Evolutionary conservation across 1,140 invertebrate genomes (phyloP).

Genomic region (Bombus consobrinus): DNA sequence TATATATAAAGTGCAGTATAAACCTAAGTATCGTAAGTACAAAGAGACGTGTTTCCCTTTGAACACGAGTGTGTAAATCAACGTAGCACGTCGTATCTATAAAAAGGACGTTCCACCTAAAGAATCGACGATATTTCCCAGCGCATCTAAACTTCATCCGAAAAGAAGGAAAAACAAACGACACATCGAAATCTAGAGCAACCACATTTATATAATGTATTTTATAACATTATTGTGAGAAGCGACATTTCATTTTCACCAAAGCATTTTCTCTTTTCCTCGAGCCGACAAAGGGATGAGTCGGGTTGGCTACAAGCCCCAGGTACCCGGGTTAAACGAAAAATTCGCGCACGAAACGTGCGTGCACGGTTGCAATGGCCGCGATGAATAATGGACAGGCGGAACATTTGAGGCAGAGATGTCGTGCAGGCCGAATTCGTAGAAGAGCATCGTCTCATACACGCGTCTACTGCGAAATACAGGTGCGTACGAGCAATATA

Average conservation of each 20-base stretch:
- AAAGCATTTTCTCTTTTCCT: background rate
- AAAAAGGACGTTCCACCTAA: too few species aligned
- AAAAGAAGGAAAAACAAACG: background rate
- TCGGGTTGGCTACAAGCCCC: background rate
- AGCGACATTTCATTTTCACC: background rate
- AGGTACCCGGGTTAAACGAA: background rate
- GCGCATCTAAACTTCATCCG: too few species aligned
- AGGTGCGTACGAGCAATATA: constrained; percentile 38
- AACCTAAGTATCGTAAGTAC: too few species aligned
- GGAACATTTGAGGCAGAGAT: constrained; percentile 19
- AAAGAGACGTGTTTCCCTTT: too few species aligned
- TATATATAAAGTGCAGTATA: too few species aligned
- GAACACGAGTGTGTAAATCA: too few species aligned
- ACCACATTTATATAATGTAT: too few species aligned
- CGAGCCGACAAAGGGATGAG: background rate
- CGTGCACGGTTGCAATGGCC: constrained; percentile 7
- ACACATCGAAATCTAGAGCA: background rate
- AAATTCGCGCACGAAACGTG: constrained; percentile 31
- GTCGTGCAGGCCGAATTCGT: constrained; percentile 43
- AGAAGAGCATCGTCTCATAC: constrained; percentile 35
- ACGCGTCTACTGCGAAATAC: constrained; percentile 35
- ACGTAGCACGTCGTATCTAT: too few species aligned
- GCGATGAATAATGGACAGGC: constrained; percentile 35
- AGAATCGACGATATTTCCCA: too few species aligned
- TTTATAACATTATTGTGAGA: background rate